Percentiles rank a stretch among this genome's conserved stretches.
These are phyloP conservation scores for Falco biarmicus DNA, from an alignment of 2,797 vertebrate species.

Conservation along the genomic window DNA sequence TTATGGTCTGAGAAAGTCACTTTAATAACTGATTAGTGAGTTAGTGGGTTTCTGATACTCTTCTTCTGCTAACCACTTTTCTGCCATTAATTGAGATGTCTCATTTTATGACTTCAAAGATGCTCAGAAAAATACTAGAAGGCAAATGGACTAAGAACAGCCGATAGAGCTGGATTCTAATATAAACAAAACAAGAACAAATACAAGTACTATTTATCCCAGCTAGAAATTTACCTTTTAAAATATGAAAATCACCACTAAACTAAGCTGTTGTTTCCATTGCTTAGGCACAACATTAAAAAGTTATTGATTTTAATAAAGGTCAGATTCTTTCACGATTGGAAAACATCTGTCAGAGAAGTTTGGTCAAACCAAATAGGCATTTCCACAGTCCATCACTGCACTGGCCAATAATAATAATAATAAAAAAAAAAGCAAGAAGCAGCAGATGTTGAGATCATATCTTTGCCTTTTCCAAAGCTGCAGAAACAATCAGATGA, in stretches of 20 bases:
- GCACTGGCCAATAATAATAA: neutral
- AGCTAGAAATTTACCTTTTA: constrained; percentile 45
- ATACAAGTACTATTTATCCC: neutral
- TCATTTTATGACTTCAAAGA: neutral
- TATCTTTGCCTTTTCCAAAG: neutral
- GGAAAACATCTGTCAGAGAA: constrained; percentile 64
- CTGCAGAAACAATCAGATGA: neutral
- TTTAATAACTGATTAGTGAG: constrained; percentile 10
- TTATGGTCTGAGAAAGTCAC: constrained; percentile 21
- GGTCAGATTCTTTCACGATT: constrained; percentile 61
- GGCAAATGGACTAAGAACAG: neutral
- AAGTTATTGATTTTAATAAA: constrained; percentile 66
- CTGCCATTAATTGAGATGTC: neutral
- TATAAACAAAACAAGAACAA: neutral
- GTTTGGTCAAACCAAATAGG: constrained; percentile 43
- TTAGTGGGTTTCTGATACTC: neutral
- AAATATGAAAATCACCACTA: constrained; percentile 18
- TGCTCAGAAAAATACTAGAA: neutral
- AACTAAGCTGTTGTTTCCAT: constrained; percentile 17
- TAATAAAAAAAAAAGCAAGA: neutral
- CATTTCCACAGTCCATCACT: neutral
- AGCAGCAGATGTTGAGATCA: neutral
- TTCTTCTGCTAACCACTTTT: constrained; percentile 7
- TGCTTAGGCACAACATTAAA: constrained; percentile 54
- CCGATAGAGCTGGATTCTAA: neutral